Conservation (phyloP, 2,113 vertebrate genomes). For the Chaetodon auriga region DNA sequence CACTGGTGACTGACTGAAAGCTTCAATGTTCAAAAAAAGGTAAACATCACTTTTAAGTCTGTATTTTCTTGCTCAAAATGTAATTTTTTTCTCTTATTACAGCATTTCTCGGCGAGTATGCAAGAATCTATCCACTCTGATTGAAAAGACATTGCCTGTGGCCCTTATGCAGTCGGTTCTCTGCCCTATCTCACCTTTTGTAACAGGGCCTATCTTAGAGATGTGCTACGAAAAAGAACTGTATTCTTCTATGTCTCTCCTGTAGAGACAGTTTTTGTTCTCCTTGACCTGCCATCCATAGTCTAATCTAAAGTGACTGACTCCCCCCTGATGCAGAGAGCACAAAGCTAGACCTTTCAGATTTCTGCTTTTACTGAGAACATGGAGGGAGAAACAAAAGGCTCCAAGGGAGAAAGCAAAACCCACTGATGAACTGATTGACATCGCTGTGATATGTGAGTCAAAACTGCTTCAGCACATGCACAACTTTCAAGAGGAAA, state of each 20-base stretch:
- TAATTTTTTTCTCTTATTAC: neutral
- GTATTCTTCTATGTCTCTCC: constrained; percentile 54
- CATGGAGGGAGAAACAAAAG: constrained; percentile 69
- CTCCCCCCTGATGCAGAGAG: constrained; percentile 76
- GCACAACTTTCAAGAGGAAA: constrained; percentile 60
- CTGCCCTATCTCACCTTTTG: constrained; percentile 27
- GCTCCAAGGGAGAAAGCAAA: constrained; percentile 71
- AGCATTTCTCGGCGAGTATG: constrained; percentile 6
- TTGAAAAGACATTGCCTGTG: constrained; percentile 42
- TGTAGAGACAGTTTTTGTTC: constrained; percentile 75
- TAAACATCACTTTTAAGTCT: constrained; percentile 31
- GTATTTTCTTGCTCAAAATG: constrained; percentile 33
- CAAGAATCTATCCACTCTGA: constrained; percentile 17
- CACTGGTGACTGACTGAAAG: constrained; percentile 36
- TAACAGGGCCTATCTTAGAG: constrained; percentile 8
- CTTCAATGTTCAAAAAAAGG: constrained; percentile 16
- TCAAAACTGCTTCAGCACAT: constrained; percentile 58
- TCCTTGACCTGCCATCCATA: constrained; percentile 82
- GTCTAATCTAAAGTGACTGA: constrained; percentile 83
- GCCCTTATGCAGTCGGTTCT: constrained; percentile 25
- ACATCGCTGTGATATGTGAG: constrained; percentile 77
- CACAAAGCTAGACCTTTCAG: constrained; percentile 75
- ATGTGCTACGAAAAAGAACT: constrained; percentile 49
- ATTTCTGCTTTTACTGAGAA: constrained; percentile 72
- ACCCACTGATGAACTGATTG: constrained; percentile 77